phyloP scores from a whole-genome alignment of 2,113 vertebrate species.

The Anser brachyrhynchus region DNA sequence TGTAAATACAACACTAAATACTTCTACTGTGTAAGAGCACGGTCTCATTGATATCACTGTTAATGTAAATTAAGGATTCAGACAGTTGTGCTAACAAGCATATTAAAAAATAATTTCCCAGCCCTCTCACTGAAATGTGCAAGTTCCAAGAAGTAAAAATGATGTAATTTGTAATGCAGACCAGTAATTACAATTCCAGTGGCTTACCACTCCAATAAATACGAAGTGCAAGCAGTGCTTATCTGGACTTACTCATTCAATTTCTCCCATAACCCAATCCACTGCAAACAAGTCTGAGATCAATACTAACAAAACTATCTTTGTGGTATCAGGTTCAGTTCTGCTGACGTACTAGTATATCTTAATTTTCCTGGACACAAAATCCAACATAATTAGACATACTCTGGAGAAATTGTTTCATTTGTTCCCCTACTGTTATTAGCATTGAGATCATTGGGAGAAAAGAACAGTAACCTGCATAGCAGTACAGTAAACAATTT shows the following conservation, averaged over 20 bases:
- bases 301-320: slow-evolving; percentile 51
- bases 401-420: slow-evolving; percentile 44
- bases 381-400: slow-evolving; percentile 63
- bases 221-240: background rate
- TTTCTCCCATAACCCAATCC: slow-evolving; percentile 5
- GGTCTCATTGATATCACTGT: accelerated
- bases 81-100: background rate
- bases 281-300: slow-evolving; percentile 52
- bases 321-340: slow-evolving; percentile 21
- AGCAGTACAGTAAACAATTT: slow-evolving; percentile 15
- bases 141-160: slow-evolving; percentile 7
- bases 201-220: slow-evolving; percentile 51
- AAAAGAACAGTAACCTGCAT: background rate
- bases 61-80: background rate
- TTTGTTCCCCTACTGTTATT: slow-evolving; percentile 43
- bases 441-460: background rate
- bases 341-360: slow-evolving; percentile 1
- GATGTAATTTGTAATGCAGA: slow-evolving; percentile 20
- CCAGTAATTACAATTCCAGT: slow-evolving; percentile 42
- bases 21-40: background rate
- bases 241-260: slow-evolving; percentile 31
- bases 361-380: slow-evolving; percentile 61
- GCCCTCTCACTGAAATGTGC: background rate
- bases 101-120: slow-evolving; percentile 1
- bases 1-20: background rate